phyloP scores from a whole-genome alignment of 1,140 invertebrate species.

The Lithobius niger region DNA sequence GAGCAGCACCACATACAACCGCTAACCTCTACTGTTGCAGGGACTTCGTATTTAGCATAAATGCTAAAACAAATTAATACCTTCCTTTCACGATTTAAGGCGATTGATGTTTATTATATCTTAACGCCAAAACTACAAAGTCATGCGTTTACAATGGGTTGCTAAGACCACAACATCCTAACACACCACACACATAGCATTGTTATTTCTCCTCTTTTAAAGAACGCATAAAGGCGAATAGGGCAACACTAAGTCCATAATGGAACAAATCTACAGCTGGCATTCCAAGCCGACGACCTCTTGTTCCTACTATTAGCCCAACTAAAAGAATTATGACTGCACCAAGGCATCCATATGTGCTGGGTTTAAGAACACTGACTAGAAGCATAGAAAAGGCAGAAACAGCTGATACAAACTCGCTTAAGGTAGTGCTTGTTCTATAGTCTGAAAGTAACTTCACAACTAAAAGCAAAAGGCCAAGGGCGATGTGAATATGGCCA shows the following conservation, averaged over 20 bases:
- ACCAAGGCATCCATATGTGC: neutral
- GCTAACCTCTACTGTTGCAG: too few species aligned
- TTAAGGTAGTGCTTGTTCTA: slow-evolving; percentile 3
- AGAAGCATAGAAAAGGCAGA: slow-evolving; percentile 1
- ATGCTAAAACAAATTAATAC: too few species aligned
- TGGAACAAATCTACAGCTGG: slow-evolving; percentile 10
- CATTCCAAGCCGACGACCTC: slow-evolving; percentile 6
- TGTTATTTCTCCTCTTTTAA: neutral
- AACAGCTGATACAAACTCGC: slow-evolving; percentile 6
- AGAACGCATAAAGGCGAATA: neutral
- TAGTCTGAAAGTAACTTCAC: slow-evolving; percentile 1
- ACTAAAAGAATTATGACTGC: neutral
- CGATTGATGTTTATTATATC: too few species aligned
- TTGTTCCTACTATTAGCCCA: slow-evolving; percentile 4
- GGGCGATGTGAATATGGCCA: slow-evolving; percentile 1
- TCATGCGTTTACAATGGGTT: too few species aligned
- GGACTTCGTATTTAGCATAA: too few species aligned
- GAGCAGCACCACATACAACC: too few species aligned
- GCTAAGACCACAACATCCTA: too few species aligned
- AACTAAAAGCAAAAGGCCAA: neutral
- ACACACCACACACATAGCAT: too few species aligned
- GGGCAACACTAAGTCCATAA: slow-evolving; percentile 2
- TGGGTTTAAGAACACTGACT: neutral
- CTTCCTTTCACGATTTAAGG: too few species aligned
- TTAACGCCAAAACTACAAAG: too few species aligned